Conservation (phyloP, 2,113 vertebrate genomes). For the Nycticryphes semicollaris region DNA sequence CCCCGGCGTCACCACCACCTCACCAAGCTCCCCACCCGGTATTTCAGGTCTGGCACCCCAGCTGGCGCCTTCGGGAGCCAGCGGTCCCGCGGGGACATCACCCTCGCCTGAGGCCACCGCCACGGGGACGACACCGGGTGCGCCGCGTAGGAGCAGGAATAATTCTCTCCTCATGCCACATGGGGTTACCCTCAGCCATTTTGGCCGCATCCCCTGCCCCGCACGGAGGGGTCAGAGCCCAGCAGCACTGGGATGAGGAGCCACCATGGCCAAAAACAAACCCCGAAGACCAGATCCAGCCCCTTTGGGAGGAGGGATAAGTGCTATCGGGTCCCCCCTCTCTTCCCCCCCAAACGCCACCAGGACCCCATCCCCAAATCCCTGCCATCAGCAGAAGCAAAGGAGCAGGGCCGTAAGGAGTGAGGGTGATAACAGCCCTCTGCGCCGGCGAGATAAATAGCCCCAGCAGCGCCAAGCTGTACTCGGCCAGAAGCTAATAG, state of each 20-base stretch:
- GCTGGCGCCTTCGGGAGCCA: conserved; percentile 8
- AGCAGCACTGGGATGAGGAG: neutral
- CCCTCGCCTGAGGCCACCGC: neutral
- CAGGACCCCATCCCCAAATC: conserved; percentile 26
- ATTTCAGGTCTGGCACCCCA: conserved; percentile 57
- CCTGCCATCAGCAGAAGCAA: conserved; percentile 18
- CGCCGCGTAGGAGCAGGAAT: neutral
- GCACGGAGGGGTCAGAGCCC: neutral
- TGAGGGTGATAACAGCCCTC: conserved; percentile 38
- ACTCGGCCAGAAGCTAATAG: conserved; percentile 45
- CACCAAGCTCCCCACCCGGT: neutral
- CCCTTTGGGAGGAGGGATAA: neutral
- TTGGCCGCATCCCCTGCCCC: neutral
- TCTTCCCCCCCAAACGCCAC: neutral
- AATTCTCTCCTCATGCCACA: neutral
- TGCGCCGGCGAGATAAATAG: conserved; percentile 76
- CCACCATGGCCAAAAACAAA: fast-evolving
- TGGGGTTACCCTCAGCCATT: neutral
- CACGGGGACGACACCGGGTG: neutral
- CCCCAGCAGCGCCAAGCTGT: conserved; percentile 49
- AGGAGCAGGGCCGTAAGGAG: neutral
- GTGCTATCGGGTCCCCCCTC: neutral
- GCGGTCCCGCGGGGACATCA: conserved; percentile 18
- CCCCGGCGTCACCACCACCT: neutral
- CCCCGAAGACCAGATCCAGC: neutral